These are phyloP conservation scores for Ictidomys tridecemlineatus DNA, from an alignment of 2,113 vertebrate genomes.

Conservation along the genomic window DNA sequence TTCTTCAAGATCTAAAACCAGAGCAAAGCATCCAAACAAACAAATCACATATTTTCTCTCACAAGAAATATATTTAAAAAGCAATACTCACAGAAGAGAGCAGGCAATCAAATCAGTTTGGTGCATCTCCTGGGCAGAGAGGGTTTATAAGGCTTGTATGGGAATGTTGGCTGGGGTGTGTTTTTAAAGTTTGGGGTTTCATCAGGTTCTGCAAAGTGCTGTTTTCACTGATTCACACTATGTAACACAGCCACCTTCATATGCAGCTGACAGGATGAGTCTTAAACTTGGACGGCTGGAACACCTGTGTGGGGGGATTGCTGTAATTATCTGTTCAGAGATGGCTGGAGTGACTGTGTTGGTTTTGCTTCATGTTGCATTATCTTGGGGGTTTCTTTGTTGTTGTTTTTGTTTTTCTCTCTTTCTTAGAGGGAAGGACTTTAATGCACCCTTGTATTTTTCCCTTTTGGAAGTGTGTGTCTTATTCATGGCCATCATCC, in stretches of 20 bases:
- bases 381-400: no score
- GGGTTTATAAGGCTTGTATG: fast-evolving
- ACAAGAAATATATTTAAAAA: background rate
- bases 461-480: no score
- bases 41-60: slow-evolving; percentile 1
- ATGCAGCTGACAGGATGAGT: background rate
- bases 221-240: fast-evolving
- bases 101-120: background rate
- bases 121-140: background rate
- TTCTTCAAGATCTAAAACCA: background rate
- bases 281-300: background rate
- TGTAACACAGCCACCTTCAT: background rate
- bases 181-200: background rate
- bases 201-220: background rate
- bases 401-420: no score
- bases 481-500: no score
- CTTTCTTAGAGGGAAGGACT: no score
- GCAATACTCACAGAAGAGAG: background rate
- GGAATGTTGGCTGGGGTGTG: background rate
- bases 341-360: no score
- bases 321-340: background rate
- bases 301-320: background rate
- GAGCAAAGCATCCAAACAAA: background rate
- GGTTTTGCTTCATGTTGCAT: background rate
- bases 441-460: no score